Conservation (phyloP, 2,888 invertebrate species). For the Papilio protenor region DNA sequence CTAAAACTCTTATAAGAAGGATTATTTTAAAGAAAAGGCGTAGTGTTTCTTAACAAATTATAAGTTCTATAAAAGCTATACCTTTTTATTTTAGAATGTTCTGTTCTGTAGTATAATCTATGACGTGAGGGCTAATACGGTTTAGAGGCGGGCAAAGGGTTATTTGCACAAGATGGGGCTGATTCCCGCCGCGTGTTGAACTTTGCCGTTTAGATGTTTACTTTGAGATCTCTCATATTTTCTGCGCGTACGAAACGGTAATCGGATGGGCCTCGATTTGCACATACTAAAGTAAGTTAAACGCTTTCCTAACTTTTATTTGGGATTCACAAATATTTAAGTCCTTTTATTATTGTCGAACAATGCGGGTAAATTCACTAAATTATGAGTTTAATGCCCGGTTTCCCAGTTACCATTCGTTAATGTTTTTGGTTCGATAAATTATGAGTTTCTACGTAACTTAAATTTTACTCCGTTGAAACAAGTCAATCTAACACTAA, state of each 20-base stretch:
- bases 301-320: constrained; percentile 8
- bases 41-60: too few species aligned
- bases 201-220: constrained; percentile 51
- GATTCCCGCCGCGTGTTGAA: constrained; percentile 56
- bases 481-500: too few species aligned
- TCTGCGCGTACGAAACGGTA: constrained; percentile 5
- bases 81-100: background rate
- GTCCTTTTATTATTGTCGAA: background rate
- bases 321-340: constrained; percentile 15
- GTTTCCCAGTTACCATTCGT: too few species aligned
- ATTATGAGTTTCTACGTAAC: too few species aligned
- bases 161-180: constrained; percentile 66
- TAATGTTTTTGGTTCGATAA: too few species aligned
- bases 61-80: too few species aligned
- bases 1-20: too few species aligned
- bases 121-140: background rate
- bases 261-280: background rate
- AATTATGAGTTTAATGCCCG: too few species aligned
- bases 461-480: too few species aligned
- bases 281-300: constrained; percentile 10
- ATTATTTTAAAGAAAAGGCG: too few species aligned
- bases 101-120: constrained; percentile 23
- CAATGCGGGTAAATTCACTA: background rate
- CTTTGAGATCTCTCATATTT: constrained; percentile 44
- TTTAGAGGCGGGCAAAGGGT: constrained; percentile 57